Base-by-base conservation (phyloP, 2,797 vertebrate genomes). In the Aldrovandia affinis region DNA sequence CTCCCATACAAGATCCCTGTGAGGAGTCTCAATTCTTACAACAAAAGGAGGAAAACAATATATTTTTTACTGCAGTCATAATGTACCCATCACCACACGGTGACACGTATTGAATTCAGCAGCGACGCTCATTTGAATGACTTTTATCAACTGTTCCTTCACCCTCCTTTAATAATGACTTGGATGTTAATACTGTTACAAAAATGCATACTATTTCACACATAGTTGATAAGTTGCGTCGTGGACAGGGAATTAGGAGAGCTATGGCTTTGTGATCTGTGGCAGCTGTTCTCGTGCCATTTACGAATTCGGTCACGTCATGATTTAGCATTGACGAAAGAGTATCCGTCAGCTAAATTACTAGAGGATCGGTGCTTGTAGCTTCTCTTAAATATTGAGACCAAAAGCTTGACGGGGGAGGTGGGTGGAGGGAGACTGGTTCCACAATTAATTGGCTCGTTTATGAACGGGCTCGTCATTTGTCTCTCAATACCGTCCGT, bases 341-440 rank as follows among this genome's bases (percentile, higher is more conserved):
- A 44, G 7, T 39, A 44, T 44, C 22, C 70, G 20, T 75, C 70
- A 75, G 39, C 65, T 75, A 75, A 75, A 75, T 75, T 75, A 75
- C 20, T 39, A 44, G 36, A 44, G 70, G 55, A 57, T 57, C 18
- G 2, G 15, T 25, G 36, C 70, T 10, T 7, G 6, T 7, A 7
- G 39, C 39, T n/a, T n/a, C 36, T 2, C 6, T 75, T 20, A 75
- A 75, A 75, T n/a, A 44, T 44, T 18, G 6, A 22, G 70, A 15
- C 39, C 20, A 3, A 39, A 2, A 8, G 39, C 39, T 44, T n/a
- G 39, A n/a, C 7, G 18, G 47, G 47, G n/a, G 52, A 18, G 52
- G 9, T 8, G 52, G 55, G 20, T 7, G 65, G 20, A 20, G 8
- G 70, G 2, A 25, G 18, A 22, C 20, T 22, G 22, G 70, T 44